These are phyloP conservation scores for Cyrtodaria siliqua DNA, from an alignment of 2,888 invertebrate genomes.

Conservation along the genomic window DNA sequence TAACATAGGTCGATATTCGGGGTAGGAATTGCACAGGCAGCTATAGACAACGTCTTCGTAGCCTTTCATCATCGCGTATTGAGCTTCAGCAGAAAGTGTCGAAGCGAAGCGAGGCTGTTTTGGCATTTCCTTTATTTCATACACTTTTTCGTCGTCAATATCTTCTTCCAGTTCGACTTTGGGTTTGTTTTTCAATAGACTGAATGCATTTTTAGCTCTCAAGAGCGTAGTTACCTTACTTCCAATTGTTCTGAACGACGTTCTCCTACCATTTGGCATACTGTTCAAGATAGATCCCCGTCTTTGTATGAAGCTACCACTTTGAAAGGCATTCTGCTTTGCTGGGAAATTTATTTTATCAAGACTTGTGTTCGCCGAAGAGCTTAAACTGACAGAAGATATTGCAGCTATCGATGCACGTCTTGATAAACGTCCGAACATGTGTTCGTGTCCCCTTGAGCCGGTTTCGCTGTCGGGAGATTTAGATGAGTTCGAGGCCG, in stretches of 20 bases:
- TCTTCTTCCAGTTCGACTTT: slow-evolving; percentile 25
- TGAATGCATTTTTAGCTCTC: slow-evolving; percentile 64
- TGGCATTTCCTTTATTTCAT: slow-evolving; percentile 74
- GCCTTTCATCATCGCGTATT: slow-evolving; percentile 83
- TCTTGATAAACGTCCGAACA: background rate
- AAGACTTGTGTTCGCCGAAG: too few relatives aligned
- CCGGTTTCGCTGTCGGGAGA: background rate
- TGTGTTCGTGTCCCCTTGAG: background rate
- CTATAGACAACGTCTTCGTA: slow-evolving; percentile 81
- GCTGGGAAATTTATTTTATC: background rate
- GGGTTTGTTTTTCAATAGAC: slow-evolving; percentile 26
- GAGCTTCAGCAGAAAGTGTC: slow-evolving; percentile 81
- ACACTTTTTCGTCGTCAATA: slow-evolving; percentile 50
- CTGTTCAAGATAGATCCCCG: background rate
- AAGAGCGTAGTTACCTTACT: slow-evolving; percentile 60
- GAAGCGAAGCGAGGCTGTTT: slow-evolving; percentile 79
- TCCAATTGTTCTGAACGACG: slow-evolving; percentile 59
- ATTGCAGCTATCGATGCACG: slow-evolving; percentile 10
- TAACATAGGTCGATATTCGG: slow-evolving; percentile 66
- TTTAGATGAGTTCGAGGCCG: background rate
- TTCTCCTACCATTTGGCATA: background rate
- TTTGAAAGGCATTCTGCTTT: background rate
- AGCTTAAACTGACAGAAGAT: background rate
- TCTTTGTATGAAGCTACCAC: too few relatives aligned
- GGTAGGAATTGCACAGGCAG: slow-evolving; percentile 66